Evolutionary conservation across 2,888 invertebrate genomes (phyloP).

Genomic region (Thysanoteuthis rhombus): DNA sequence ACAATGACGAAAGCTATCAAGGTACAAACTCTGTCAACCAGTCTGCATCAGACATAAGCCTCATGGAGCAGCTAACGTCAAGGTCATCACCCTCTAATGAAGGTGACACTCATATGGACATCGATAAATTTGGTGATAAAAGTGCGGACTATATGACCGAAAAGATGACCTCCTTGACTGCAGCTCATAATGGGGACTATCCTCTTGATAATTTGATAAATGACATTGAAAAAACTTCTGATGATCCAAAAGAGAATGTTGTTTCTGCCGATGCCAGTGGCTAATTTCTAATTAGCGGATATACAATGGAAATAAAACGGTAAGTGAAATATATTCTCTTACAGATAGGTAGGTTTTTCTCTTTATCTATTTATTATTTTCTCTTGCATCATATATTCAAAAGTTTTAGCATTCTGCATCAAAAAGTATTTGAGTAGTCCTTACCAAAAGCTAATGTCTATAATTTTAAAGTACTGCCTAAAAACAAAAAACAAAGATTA

Average conservation of each 20-base stretch:
- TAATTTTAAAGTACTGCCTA: too few relatives aligned
- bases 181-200: constrained; percentile 31
- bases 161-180: constrained; percentile 32
- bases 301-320: constrained; percentile 22
- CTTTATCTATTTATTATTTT: not conserved
- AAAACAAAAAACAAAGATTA: too few relatives aligned
- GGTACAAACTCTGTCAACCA: constrained; percentile 50
- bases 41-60: constrained; percentile 50
- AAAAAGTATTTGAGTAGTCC: not conserved
- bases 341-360: not conserved
- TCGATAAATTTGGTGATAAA: constrained; percentile 32
- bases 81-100: constrained; percentile 42
- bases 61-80: constrained; percentile 42
- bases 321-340: not conserved
- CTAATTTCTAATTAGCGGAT: constrained; percentile 28
- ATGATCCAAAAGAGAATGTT: constrained; percentile 34
- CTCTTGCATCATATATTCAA: not conserved
- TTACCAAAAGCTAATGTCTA: too few relatives aligned
- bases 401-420: not conserved
- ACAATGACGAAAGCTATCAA: constrained; percentile 48
- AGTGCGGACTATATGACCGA: constrained; percentile 30
- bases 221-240: constrained; percentile 36
- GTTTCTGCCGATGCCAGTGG: constrained; percentile 40
- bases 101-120: constrained; percentile 33
- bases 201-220: constrained; percentile 39